These are phyloP conservation scores for Anthopleura sola DNA, from an alignment of 64 coral and sea anemone genomes.

Conservation along the genomic window DNA sequence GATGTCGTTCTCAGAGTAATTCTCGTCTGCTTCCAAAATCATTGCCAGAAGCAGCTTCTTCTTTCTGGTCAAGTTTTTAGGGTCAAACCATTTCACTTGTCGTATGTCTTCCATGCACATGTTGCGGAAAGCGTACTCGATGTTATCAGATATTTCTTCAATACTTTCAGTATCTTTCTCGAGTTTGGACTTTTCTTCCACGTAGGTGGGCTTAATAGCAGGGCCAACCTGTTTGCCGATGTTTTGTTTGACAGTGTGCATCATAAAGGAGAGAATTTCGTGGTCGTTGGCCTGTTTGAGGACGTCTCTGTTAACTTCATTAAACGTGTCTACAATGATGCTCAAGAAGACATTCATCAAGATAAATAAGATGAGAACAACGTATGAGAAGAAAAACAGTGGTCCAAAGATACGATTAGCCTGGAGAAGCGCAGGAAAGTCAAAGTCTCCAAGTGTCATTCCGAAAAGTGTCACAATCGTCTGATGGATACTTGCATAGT, in stretches of 20 bases:
- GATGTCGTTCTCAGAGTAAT: conserved; percentile 84
- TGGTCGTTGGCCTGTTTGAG: conserved; percentile 75
- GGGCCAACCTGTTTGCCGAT: conserved; percentile 95
- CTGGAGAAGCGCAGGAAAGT: conserved; percentile 39
- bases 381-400: conserved; percentile 68
- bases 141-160: conserved; percentile 94
- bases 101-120: conserved; percentile 94
- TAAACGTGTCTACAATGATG: conserved; percentile 75
- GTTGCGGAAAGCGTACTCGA: conserved; percentile 74
- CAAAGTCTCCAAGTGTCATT: conserved; percentile 73
- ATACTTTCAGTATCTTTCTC: conserved; percentile 76
- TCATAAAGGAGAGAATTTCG: conserved; percentile 83
- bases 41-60: conserved; percentile 73
- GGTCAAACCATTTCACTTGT: conserved; percentile 85
- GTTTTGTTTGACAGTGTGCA: conserved; percentile 81
- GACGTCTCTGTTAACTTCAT: conserved; percentile 53
- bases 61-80: conserved; percentile 42
- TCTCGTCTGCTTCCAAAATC: conserved; percentile 76
- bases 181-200: conserved; percentile 78
- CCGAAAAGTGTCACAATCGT: conserved; percentile 59
- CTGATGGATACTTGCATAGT: conserved; percentile 57
- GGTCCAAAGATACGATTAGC: conserved; percentile 67
- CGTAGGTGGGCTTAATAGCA: conserved; percentile 78
- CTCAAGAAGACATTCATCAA: conserved; percentile 82
- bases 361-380: conserved; percentile 58